Evolutionary conservation across 1,140 invertebrate species (phyloP), one percentile per base, ranked within the genome.

Genomic region (Cyphomyrmex costatus): DNA sequence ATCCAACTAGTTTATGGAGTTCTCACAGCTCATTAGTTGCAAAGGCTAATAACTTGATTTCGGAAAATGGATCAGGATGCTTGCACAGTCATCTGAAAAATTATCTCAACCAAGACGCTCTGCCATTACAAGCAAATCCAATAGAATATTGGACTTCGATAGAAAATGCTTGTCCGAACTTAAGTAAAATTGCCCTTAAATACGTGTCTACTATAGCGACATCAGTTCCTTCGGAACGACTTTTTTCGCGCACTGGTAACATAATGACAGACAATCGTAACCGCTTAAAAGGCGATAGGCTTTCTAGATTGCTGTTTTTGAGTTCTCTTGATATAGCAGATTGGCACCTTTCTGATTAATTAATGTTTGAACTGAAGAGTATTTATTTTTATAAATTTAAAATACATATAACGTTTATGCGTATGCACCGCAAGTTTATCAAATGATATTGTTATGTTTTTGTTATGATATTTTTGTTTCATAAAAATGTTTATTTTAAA

Each of bases 171-270:
- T 27, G 21, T 70, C 3, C 42, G 10, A 66, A n/a, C 7, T 46
- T 51, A 49, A 66, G 19, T 10, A 66, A 66, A 7, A 70, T 70
- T 0, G 42, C 66, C 0, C 12, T 49, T 49, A 70, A 70, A 10
- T 70, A 70, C 14, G 27, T 70, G 42, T 24, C 66, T n/a, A 66
- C 33, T 70, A 27, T 51, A 49, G 66, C n/a, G 36, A 68, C 66
- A 49, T 49, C 66, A 27, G n/a, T 70, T 46, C 42, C 66, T 49
- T 70, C 66, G 4, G 42, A 70, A 49, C 21, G 21, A 70, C 21
- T 49, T 49, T 70, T 70, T 27, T 70, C 42, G 12, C n/a, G 42
- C 8, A 49, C 14, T 49, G 66, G 21, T 27, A 70, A 27, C 21
- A 70, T 70, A 27, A 19, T 70, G 42, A 27, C 16, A 70, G 21